Evolutionary conservation across 2,888 invertebrate genomes (phyloP).

Genomic region (Heliconius erato): DNA sequence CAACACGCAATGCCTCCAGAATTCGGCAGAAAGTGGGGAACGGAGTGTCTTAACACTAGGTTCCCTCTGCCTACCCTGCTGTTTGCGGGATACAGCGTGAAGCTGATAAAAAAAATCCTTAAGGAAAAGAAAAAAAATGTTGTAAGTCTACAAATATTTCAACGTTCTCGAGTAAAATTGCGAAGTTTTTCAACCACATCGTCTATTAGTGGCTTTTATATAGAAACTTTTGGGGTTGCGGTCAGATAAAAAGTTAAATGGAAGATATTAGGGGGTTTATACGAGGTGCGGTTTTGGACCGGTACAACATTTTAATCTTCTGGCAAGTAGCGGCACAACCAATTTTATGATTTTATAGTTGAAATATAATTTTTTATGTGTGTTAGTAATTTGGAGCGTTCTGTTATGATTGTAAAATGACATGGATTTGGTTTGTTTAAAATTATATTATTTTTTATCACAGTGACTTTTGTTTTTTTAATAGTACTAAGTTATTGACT

Average conservation of each 20-base stretch:
- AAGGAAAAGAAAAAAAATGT: neutral
- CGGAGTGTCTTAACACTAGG: no score
- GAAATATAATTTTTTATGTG: neutral
- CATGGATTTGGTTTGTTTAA: neutral
- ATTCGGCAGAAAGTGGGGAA: no score
- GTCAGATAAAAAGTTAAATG: conserved; percentile 70
- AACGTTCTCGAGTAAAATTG: conserved; percentile 41
- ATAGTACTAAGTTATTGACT: neutral
- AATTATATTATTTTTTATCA: neutral
- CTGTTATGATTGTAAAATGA: neutral
- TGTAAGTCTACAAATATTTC: conserved; percentile 32
- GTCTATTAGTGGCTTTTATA: conserved; percentile 76
- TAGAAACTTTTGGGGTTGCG: conserved; percentile 69
- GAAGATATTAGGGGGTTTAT: conserved; percentile 58
- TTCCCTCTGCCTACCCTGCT: no score
- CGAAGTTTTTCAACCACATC: conserved; percentile 70
- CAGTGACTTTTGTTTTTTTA: neutral
- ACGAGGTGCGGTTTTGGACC: conserved; percentile 51
- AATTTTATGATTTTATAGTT: conserved; percentile 21
- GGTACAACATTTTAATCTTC: conserved; percentile 39
- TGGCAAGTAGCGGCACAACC: neutral
- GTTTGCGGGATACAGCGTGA: no score
- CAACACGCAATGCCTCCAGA: no score
- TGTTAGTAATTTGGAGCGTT: neutral
- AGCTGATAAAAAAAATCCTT: neutral